Evolutionary conservation across 2,113 vertebrate genomes (phyloP).

Genomic region (Galeopterus variegatus): DNA sequence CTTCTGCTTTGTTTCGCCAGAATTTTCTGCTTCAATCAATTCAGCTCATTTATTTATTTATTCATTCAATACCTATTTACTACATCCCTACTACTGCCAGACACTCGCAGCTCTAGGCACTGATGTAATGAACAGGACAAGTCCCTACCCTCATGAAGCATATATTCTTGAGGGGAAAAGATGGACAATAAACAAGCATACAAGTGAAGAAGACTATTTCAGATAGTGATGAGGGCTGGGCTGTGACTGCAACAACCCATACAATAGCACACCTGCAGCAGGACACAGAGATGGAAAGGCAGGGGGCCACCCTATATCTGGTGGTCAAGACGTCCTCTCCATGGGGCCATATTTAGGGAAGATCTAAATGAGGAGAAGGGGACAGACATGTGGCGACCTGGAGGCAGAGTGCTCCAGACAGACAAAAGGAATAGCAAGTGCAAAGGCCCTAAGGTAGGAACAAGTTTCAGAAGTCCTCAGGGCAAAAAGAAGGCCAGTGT

Average conservation of each 20-base stretch:
- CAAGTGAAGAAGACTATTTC: not conserved
- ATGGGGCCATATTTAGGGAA: not conserved
- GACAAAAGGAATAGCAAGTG: not conserved
- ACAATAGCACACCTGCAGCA: not conserved
- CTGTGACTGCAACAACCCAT: not conserved
- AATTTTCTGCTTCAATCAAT: not conserved
- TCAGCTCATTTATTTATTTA: not conserved
- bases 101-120: not conserved
- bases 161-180: not conserved
- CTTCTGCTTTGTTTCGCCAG: not conserved
- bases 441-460: not conserved
- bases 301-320: too few relatives aligned
- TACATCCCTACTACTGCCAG: not conserved
- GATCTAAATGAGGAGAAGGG: not conserved
- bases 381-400: not conserved
- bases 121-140: not conserved
- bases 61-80: not conserved
- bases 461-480: fast-evolving
- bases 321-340: not conserved
- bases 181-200: not conserved
- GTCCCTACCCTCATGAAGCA: not conserved
- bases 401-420: not conserved
- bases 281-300: not conserved
- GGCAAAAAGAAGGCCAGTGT: too few relatives aligned
- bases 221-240: not conserved